Base-by-base conservation (phyloP, 2,113 vertebrate genomes). In the Psittacara wagleri region DNA sequence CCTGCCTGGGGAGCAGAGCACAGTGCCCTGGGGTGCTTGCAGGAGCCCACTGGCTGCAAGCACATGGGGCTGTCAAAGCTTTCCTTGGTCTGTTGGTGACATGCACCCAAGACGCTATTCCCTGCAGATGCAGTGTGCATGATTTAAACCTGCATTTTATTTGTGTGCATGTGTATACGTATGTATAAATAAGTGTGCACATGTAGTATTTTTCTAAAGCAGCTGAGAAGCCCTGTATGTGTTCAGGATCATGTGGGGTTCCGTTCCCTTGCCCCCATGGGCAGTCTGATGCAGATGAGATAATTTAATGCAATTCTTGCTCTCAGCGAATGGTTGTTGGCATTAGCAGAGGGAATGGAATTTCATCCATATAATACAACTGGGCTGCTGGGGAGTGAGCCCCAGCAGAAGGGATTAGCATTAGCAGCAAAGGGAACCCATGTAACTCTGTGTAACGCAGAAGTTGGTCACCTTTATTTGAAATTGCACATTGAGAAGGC, bases 91-190 rank as follows among this genome's bases (percentile, higher is more conserved):
- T 78, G 51, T 27, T 39, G 78, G 19, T 63, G 84, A 7, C 23
- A 10, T 3, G 14, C 22, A 17, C 9, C 15, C 11, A 3, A 28
- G n/a, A 9, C 11, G 7, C 43, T 29, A 0, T 4, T 28, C 61
- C 9, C 64, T 39, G 61, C 61, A 33, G 73, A 20, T 77, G 3
- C n/a, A 23, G 12, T 1, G 41, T 15, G 37, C 7, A 0, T 10
- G 22, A 28, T 19, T 59, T 49, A 67, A 69, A 52, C 24, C 64
- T 62, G 33, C 29, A 4, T 57, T 81, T 55, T 52, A 12, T 39
- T 10, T 46, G 28, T 25, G 39, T 33, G n/a, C 43, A 11, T 29
- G 1, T 10, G 61, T 44, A 4, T 24, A 4, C 70, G n/a, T 31
- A 25, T 49, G 3, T 28, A 22, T 69, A 89, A 78, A 77, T 44